Conservation (phyloP, 2,113 vertebrate genomes). For the Urocynchramus pylzowi region DNA sequence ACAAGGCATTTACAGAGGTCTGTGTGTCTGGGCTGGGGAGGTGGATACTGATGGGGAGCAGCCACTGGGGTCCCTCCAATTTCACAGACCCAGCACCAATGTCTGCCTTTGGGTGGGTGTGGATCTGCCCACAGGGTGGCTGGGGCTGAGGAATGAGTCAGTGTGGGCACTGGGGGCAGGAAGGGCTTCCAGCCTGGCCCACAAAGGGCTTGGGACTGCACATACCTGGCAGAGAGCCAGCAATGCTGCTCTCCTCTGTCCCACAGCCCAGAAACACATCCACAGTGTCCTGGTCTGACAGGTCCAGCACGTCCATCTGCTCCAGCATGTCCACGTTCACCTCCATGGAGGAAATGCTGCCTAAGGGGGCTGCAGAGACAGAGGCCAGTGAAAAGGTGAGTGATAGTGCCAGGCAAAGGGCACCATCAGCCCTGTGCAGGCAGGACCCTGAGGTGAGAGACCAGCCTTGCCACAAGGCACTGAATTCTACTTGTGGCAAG, state of each 20-base stretch:
- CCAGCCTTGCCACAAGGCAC: background rate
- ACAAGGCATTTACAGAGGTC: background rate
- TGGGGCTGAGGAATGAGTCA: background rate
- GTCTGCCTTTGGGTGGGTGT: background rate
- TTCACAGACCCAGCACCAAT: background rate
- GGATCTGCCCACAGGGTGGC: background rate
- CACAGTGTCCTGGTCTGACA: conserved; percentile 88
- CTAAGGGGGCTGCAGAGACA: conserved; percentile 82
- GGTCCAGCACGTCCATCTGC: conserved; percentile 89
- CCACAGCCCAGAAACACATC: conserved; percentile 90
- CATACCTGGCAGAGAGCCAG: conserved; percentile 76
- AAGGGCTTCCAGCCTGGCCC: background rate
- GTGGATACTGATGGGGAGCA: background rate
- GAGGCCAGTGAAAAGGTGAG: background rate
- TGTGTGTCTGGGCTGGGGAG: background rate
- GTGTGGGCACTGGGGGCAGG: background rate
- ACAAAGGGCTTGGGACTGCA: background rate
- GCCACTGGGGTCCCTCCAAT: background rate
- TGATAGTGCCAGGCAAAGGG: background rate
- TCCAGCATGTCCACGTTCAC: conserved; percentile 95
- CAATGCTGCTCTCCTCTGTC: conserved; percentile 72
- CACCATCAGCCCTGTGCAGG: background rate
- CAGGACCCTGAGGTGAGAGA: background rate
- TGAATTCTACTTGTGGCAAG: background rate
- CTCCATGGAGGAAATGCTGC: conserved; percentile 97